phyloP scores from a whole-genome alignment of 1,140 invertebrate species.

The Atta texana region DNA sequence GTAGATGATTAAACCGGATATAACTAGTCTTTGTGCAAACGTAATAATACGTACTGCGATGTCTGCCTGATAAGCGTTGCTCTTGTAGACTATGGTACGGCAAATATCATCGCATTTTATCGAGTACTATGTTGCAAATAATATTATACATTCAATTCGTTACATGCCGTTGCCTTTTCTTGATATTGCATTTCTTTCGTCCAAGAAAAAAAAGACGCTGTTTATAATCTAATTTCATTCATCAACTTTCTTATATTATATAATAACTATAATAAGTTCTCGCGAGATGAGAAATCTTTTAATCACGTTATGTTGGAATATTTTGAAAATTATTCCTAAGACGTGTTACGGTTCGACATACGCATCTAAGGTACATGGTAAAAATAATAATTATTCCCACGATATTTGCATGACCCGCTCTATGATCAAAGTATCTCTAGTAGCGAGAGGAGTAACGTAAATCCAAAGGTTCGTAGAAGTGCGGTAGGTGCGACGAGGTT shows the following conservation, averaged over 20 bases:
- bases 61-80: conserved; percentile 39
- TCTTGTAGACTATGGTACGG: not conserved
- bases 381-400: conserved; percentile 64
- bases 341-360: not conserved
- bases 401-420: conserved; percentile 65
- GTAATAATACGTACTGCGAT: conserved; percentile 10
- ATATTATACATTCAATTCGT: conserved; percentile 33
- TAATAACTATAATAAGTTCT: not conserved
- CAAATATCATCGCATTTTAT: conserved; percentile 4
- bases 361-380: not conserved
- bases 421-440: conserved; percentile 53
- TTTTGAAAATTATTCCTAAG: not conserved
- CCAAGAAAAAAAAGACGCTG: not conserved
- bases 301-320: not conserved
- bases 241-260: not conserved
- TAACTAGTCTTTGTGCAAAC: conserved; percentile 44
- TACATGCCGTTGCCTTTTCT: conserved; percentile 15
- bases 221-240: not conserved
- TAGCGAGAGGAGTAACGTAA: conserved; percentile 65
- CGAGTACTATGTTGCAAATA: not conserved
- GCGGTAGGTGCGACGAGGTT: conserved; percentile 68
- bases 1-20: conserved; percentile 38
- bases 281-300: not conserved
- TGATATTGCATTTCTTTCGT: not conserved
- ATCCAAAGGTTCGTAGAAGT: conserved; percentile 81